Evolutionary conservation across 92 coral and sea anemone species (phyloP).

Genomic region (Palythoa grandiflora): DNA sequence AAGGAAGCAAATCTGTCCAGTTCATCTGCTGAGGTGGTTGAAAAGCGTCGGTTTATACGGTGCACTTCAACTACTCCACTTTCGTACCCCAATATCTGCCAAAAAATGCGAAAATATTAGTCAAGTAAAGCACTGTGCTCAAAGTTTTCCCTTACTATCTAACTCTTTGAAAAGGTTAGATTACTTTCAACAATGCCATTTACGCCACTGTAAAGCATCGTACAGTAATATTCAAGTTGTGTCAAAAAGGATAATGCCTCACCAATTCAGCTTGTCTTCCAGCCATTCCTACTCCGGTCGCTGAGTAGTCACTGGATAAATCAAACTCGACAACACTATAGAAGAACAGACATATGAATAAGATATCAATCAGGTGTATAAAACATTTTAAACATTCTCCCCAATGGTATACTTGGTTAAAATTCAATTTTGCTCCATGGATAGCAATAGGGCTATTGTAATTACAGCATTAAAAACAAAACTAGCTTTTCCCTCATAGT

Average conservation of each 20-base stretch:
- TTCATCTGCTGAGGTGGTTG: constrained; percentile 87
- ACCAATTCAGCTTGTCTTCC: constrained; percentile 97
- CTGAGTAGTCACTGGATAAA: constrained; percentile 91
- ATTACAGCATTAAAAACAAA: no score
- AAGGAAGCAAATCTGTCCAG: constrained; percentile 87
- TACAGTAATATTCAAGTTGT: not conserved
- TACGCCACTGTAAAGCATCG: not conserved
- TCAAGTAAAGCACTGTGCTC: not conserved
- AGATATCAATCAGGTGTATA: not conserved
- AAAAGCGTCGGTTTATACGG: constrained; percentile 72
- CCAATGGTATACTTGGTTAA: not conserved
- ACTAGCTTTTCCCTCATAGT: no score
- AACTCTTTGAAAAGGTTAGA: not conserved
- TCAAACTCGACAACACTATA: constrained; percentile 81
- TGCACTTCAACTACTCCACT: constrained; percentile 91
- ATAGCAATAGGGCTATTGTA: no score
- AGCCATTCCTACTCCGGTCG: constrained; percentile 94
- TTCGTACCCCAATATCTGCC: constrained; percentile 83
- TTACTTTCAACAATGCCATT: not conserved
- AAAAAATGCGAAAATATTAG: constrained; percentile 58
- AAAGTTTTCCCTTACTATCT: not conserved
- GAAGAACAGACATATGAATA: not conserved
- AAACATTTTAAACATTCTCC: not conserved
- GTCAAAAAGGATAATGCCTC: not conserved
- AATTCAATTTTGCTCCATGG: not conserved